Evolutionary conservation across 2,797 vertebrate genomes (phyloP).

Genomic region (Mus spretus): DNA sequence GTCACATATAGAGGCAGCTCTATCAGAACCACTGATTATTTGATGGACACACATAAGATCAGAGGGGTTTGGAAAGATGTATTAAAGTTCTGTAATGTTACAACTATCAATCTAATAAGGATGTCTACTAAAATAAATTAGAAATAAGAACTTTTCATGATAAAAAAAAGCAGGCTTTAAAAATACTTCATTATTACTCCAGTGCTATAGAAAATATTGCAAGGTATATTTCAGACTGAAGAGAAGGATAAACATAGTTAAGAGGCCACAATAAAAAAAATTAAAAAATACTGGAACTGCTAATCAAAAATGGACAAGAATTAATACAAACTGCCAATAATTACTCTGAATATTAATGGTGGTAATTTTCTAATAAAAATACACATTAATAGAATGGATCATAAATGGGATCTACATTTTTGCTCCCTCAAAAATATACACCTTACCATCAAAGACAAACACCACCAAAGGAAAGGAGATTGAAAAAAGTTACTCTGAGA

Average conservation of each 20-base stretch:
- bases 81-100: neutral
- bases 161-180: neutral
- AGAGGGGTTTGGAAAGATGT: neutral
- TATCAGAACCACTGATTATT: neutral
- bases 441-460: neutral
- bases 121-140: neutral
- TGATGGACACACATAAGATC: neutral
- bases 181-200: neutral
- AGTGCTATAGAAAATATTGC: neutral
- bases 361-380: neutral
- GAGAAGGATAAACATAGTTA: neutral
- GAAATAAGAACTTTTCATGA: neutral
- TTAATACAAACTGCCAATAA: neutral
- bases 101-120: neutral
- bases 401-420: neutral
- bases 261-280: neutral
- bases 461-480: neutral
- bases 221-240: neutral
- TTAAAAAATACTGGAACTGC: neutral
- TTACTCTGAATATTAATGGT: neutral
- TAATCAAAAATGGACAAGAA: neutral
- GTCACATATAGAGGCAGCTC: neutral
- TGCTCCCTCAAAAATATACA: neutral
- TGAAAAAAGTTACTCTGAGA: neutral
- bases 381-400: neutral